These are phyloP conservation scores for Eutrigla gurnardus DNA, from an alignment of 2,797 vertebrate species.

Conservation along the genomic window DNA sequence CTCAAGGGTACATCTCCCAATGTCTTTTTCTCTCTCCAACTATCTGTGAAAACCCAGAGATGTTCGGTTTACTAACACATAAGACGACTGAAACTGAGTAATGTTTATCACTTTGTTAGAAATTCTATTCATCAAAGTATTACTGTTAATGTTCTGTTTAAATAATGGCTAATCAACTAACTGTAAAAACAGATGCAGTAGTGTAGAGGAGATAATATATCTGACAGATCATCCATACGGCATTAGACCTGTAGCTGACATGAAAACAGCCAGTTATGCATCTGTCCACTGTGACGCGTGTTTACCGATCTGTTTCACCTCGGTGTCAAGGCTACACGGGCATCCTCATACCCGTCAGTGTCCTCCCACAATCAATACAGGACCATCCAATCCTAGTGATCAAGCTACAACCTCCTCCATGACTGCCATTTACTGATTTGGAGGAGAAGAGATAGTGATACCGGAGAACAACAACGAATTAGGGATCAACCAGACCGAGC, in stretches of 20 bases:
- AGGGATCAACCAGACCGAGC: not conserved
- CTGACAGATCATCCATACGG: not conserved
- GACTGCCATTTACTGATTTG: slow-evolving; percentile 1
- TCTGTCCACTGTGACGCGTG: not conserved
- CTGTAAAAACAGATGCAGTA: not conserved
- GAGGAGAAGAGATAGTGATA: slow-evolving; percentile 22
- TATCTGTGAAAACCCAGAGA: not conserved
- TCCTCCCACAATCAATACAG: slow-evolving; percentile 38
- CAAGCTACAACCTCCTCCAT: not conserved
- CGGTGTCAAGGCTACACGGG: not conserved
- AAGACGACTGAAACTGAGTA: not conserved
- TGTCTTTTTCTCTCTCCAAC: not conserved
- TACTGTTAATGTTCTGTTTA: not conserved
- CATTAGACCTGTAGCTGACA: not conserved
- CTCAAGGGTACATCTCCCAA: not conserved
- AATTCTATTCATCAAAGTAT: not conserved
- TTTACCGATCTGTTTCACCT: slow-evolving; percentile 20
- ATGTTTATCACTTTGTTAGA: not conserved
- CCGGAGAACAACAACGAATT: slow-evolving; percentile 1
- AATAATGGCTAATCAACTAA: no score
- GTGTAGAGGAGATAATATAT: not conserved
- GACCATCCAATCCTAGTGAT: not conserved
- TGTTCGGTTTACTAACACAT: not conserved
- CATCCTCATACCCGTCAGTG: not conserved
- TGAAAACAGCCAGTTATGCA: not conserved